phyloP scores from a whole-genome alignment of 2,888 invertebrate species.

The Taenaris catops region DNA sequence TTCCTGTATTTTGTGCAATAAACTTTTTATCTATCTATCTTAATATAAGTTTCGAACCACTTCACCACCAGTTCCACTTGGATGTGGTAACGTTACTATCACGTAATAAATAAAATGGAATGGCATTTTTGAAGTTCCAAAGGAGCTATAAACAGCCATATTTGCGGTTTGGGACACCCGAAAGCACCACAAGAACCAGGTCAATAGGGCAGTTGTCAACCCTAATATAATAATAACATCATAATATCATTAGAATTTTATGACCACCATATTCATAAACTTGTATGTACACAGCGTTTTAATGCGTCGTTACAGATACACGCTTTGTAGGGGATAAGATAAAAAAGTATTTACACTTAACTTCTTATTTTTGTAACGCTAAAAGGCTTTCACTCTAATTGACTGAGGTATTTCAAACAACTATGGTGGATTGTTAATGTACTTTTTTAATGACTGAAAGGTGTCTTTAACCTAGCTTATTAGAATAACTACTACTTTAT shows the following conservation, averaged over 20 bases:
- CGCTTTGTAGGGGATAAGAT: slow-evolving; percentile 47
- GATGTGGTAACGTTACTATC: too few relatives aligned
- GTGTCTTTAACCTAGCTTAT: slow-evolving; percentile 35
- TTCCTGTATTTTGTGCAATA: too few relatives aligned
- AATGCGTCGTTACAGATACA: slow-evolving; percentile 43
- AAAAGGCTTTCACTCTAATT: slow-evolving; percentile 55
- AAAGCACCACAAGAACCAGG: neutral
- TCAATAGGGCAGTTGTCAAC: slow-evolving; percentile 10
- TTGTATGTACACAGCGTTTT: slow-evolving; percentile 34
- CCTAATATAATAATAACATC: slow-evolving; percentile 28
- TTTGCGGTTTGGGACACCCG: too few relatives aligned
- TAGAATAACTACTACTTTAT: too few relatives aligned
- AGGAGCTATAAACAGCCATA: too few relatives aligned
- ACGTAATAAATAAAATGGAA: too few relatives aligned
- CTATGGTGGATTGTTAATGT: slow-evolving; percentile 1
- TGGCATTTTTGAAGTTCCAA: too few relatives aligned
- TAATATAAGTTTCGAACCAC: too few relatives aligned
- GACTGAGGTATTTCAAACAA: slow-evolving; percentile 44
- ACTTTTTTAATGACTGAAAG: too few relatives aligned
- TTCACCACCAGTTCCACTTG: too few relatives aligned
- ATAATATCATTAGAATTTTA: slow-evolving; percentile 48
- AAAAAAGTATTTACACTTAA: slow-evolving; percentile 41
- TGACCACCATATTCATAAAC: slow-evolving; percentile 41
- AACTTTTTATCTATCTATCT: too few relatives aligned
- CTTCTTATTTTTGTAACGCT: slow-evolving; percentile 34